A percentile compares a stretch with the other conserved stretches of the same genome.
Conservation (phyloP, 2,888 invertebrate genomes). For the Creontiades dilutus region DNA sequence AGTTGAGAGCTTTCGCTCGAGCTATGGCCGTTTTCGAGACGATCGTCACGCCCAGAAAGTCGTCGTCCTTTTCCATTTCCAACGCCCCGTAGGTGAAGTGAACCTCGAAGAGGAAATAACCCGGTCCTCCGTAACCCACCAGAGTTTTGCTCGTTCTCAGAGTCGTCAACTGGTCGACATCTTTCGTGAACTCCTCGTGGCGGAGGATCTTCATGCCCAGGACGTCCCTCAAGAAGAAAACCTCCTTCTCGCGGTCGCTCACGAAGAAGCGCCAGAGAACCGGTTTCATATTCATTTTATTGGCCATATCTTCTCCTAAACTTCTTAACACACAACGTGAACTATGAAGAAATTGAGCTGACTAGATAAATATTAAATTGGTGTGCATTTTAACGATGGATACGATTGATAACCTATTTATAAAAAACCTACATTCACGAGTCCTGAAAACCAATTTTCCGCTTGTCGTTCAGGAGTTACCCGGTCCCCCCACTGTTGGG, state of each 20-base stretch:
- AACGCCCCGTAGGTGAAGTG: background rate
- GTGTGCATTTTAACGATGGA: no score
- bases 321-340: no score
- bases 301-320: no score
- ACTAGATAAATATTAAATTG: no score
- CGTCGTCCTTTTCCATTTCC: background rate
- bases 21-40: slow-evolving; percentile 48
- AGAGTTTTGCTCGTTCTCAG: slow-evolving; percentile 25
- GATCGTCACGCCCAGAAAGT: slow-evolving; percentile 40
- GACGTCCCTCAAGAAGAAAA: slow-evolving; percentile 21
- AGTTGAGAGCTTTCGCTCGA: slow-evolving; percentile 43
- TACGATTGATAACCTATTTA: no score
- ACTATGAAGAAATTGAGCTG: no score
- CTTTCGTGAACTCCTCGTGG: slow-evolving; percentile 6
- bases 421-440: no score
- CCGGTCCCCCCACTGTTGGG: no score
- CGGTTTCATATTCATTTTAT: background rate
- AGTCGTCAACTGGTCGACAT: background rate
- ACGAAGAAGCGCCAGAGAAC: slow-evolving; percentile 21
- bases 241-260: slow-evolving; percentile 24
- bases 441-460: no score
- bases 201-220: slow-evolving; percentile 34
- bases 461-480: no score
- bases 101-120: background rate
- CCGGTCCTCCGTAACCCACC: background rate